Evolutionary conservation across 2,888 invertebrate genomes (phyloP), one percentile per base, ranked within the genome.

Genomic region (Andrena bicolor): DNA sequence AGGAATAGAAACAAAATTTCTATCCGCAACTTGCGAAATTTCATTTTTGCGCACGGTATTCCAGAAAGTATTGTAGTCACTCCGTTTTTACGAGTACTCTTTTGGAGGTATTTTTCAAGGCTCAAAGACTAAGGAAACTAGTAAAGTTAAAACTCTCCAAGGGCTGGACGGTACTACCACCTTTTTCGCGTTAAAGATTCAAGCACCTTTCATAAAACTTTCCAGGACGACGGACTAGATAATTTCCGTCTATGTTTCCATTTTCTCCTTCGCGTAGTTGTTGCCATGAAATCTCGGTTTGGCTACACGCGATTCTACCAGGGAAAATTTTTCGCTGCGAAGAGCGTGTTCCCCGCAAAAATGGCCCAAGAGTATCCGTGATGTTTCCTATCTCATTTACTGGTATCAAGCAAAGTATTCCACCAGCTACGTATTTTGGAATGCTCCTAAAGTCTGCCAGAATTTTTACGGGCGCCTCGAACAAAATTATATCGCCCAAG

Each of bases 321-420:
- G 4, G 8, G 30, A 26, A 32, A 66, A 73, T 63, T 73, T 56
- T 58, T 7, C 69, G 28, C 56, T 28, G 35, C 23, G 66, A 35
- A 10, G 28, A 56, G 20, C 53, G 51, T 35, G 60, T 72, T 68
- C 51, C 65, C 65, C 61, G 51, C n/a, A 65, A 65, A 68, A 63
- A 82, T 58, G 35, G 80, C 53, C 23, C 41, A 68, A 41, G 51
- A 28, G 51, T 23, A 60, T 53, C 35, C 70, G 53, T 71, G 63
- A 63, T 81, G 66, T 72, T 68, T 63, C 66, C 76, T 49, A 65
- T 82, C 75, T 82, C 71, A 82, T 82, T 82, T 75, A 30, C 6
- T 26, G 26, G 58, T 41, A 61, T 66, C 70, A 23, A 49, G 53
- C 7, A 35, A 60, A 77, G 23, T 30, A 41, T 63, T 48, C 48